Evolutionary conservation across 2,797 vertebrate genomes (phyloP).

Genomic region (Novumbra hubbsi): DNA sequence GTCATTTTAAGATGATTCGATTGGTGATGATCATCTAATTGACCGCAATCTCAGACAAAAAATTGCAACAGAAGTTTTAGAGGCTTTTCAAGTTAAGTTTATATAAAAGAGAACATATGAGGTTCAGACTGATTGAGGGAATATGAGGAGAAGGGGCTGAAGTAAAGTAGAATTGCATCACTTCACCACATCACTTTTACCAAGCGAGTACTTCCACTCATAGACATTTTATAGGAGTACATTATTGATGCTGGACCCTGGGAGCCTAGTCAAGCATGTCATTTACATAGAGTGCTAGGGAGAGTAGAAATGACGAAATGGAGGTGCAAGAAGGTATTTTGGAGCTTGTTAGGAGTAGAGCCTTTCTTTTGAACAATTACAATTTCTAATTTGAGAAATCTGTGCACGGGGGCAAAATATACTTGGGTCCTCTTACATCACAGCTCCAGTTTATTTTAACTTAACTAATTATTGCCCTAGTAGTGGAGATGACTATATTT

Average conservation of each 20-base stretch:
- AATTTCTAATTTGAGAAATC: background rate
- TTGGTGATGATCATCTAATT: too few relatives aligned
- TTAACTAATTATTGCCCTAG: too few relatives aligned
- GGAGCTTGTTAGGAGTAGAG: background rate
- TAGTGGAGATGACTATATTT: too few relatives aligned
- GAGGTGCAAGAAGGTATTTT: slow-evolving; percentile 38
- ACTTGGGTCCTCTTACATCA: too few relatives aligned
- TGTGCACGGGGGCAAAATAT: background rate
- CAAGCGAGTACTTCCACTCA: slow-evolving; percentile 17
- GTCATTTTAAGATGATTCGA: too few relatives aligned
- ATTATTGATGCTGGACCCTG: slow-evolving; percentile 44
- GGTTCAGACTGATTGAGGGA: background rate
- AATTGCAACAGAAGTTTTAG: too few relatives aligned
- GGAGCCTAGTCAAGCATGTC: slow-evolving; percentile 25
- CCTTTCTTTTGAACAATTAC: background rate
- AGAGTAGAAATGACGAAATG: slow-evolving; percentile 50
- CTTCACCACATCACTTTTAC: slow-evolving; percentile 33
- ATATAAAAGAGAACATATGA: background rate
- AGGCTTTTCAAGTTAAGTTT: background rate
- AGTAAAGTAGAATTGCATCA: slow-evolving; percentile 17
- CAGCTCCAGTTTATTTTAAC: too few relatives aligned
- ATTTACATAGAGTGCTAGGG: background rate
- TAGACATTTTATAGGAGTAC: slow-evolving; percentile 34
- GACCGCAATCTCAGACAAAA: too few relatives aligned
- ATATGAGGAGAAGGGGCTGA: slow-evolving; percentile 1